Conservation (phyloP, 2,797 vertebrate genomes). For the Oceanodroma leucorhoa region DNA sequence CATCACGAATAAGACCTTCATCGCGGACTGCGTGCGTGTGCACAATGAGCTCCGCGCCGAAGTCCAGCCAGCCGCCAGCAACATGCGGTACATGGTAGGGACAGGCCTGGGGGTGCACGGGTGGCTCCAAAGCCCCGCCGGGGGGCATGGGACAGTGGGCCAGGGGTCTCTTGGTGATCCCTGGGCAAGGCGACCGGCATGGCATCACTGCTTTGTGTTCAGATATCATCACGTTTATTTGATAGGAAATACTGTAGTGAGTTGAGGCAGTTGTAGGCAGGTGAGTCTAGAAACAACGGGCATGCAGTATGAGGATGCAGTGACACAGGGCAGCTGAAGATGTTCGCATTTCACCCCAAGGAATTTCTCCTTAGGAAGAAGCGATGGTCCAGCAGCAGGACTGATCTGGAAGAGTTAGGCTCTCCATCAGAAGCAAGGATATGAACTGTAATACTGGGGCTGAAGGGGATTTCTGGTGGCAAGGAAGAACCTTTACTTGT, state of each 20-base stretch:
- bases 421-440: background rate
- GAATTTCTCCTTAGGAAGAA: background rate
- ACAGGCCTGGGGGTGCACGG: accelerated
- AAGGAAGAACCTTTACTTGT: background rate
- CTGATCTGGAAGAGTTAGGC: background rate
- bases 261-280: background rate
- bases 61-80: background rate
- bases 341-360: background rate
- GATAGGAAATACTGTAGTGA: background rate
- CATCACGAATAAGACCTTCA: background rate
- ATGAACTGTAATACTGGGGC: accelerated
- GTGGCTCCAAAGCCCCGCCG: accelerated
- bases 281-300: background rate
- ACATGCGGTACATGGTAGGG: slow-evolving; percentile 62
- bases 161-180: accelerated
- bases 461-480: background rate
- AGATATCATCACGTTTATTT: accelerated
- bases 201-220: background rate
- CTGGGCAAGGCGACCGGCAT: accelerated
- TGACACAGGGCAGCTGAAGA: no score
- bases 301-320: accelerated
- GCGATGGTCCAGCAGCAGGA: no score
- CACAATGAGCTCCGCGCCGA: background rate
- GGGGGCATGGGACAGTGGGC: accelerated
- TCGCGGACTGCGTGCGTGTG: accelerated